phyloP scores from a whole-genome alignment of 2,797 vertebrate species.

The Streptopelia turtur region DNA sequence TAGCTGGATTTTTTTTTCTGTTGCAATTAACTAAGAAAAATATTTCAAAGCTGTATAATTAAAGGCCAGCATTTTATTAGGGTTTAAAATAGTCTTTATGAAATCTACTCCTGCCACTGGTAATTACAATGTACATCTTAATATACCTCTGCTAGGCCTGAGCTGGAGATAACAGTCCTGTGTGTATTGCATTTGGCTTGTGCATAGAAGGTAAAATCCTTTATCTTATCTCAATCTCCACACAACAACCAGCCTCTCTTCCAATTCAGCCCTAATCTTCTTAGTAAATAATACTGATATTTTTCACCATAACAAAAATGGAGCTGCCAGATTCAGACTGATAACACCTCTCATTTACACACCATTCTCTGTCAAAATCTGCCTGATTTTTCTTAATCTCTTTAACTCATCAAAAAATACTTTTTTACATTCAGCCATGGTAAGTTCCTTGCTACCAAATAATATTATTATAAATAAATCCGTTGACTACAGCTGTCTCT shows the following conservation, averaged over 20 bases:
- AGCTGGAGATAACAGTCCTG: constrained; percentile 88
- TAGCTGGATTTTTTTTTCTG: constrained; percentile 68
- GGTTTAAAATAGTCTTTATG: constrained; percentile 86
- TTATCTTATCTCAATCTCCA: constrained; percentile 98
- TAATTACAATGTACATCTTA: constrained; percentile 99
- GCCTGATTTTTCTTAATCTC: constrained; percentile 86
- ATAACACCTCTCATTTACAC: constrained; percentile 91
- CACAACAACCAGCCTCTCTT: constrained; percentile 97
- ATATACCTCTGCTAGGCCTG: constrained; percentile 89
- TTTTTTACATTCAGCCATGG: constrained; percentile 81
- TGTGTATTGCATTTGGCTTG: constrained; percentile 82
- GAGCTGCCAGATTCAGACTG: constrained; percentile 84
- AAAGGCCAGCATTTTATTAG: constrained; percentile 81
- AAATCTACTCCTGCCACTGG: constrained; percentile 94
- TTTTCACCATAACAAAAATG: constrained; percentile 90
- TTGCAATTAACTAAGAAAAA: constrained; percentile 84
- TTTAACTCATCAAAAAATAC: constrained; percentile 85
- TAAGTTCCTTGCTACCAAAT: constrained; percentile 80
- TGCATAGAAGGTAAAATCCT: constrained; percentile 85
- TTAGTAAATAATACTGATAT: constrained; percentile 99
- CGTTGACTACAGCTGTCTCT: constrained; percentile 75
- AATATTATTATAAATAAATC: constrained; percentile 83
- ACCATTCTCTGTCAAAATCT: constrained; percentile 86
- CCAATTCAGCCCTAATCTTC: constrained; percentile 98
- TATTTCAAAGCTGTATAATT: constrained; percentile 83